These are phyloP conservation scores for Alethe castanea DNA, from an alignment of 2,113 vertebrate species.

Conservation along the genomic window DNA sequence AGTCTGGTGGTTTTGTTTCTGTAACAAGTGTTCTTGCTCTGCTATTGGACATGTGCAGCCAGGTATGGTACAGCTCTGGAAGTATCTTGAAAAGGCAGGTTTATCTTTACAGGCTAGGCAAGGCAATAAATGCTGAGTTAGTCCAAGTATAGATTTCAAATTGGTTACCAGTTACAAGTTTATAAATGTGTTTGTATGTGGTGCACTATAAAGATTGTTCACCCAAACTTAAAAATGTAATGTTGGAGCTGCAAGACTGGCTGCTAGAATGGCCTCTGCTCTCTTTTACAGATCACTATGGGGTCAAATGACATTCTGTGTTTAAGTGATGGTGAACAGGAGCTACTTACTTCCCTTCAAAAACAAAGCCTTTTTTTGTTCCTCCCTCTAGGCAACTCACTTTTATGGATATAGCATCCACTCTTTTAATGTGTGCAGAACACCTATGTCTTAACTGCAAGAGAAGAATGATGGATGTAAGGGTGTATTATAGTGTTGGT, in stretches of 20 bases:
- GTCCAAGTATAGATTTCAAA: neutral
- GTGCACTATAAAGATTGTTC: neutral
- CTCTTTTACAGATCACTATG: neutral
- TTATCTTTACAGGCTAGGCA: conserved; percentile 1
- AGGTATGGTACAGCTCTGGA: neutral
- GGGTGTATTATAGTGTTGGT: neutral
- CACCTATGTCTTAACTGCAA: neutral
- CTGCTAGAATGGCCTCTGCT: neutral
- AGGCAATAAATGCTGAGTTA: conserved; percentile 31
- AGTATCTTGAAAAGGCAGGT: neutral
- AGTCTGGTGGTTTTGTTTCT: neutral
- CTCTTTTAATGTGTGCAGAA: neutral
- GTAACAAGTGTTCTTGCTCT: neutral
- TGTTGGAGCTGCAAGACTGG: neutral
- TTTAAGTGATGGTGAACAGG: neutral
- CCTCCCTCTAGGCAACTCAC: neutral
- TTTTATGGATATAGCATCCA: neutral
- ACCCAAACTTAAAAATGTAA: neutral
- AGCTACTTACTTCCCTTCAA: neutral
- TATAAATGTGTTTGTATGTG: neutral
- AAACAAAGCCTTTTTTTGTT: neutral
- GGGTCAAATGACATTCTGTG: neutral
- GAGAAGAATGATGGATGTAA: neutral
- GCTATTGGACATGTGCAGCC: neutral
- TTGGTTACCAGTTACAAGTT: neutral